Evolutionary conservation across 2,113 vertebrate species (phyloP).

Genomic region (Typhlomys cinereus): DNA sequence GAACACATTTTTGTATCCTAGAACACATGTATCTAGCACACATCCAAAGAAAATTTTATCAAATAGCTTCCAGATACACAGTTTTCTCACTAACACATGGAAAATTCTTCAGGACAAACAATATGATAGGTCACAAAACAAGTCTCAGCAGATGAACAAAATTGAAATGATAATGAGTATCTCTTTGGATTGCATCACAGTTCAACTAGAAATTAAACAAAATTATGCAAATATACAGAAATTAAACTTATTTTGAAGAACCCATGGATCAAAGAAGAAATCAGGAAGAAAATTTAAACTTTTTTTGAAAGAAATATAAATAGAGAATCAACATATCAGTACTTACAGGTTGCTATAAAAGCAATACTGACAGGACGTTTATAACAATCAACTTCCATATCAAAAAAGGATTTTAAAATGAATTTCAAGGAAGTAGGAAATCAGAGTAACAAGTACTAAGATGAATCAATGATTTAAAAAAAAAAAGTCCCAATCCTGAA

Average conservation of each 20-base stretch:
- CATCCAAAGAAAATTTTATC: background rate
- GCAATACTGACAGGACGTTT: background rate
- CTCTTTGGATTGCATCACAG: background rate
- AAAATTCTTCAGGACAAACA: background rate
- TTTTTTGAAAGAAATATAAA: background rate
- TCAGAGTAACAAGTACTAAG: background rate
- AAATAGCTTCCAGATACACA: background rate
- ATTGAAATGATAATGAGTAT: background rate
- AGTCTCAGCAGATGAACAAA: background rate
- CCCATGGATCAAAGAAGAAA: background rate
- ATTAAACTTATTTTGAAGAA: background rate
- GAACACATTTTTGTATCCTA: background rate
- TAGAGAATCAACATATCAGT: background rate
- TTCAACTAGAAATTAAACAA: background rate
- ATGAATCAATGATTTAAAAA: background rate
- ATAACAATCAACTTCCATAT: background rate
- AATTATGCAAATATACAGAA: background rate
- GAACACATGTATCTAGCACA: background rate
- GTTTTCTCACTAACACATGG: background rate
- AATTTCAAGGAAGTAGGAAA: background rate
- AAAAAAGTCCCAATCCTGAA: background rate
- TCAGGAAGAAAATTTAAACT: background rate
- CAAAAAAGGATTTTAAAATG: background rate
- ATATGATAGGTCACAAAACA: background rate
- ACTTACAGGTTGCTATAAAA: background rate